Percentiles rank a stretch among this genome's conserved stretches.
phyloP scores from a whole-genome alignment of 2,888 invertebrate species.

The Hydraecia micacea region DNA sequence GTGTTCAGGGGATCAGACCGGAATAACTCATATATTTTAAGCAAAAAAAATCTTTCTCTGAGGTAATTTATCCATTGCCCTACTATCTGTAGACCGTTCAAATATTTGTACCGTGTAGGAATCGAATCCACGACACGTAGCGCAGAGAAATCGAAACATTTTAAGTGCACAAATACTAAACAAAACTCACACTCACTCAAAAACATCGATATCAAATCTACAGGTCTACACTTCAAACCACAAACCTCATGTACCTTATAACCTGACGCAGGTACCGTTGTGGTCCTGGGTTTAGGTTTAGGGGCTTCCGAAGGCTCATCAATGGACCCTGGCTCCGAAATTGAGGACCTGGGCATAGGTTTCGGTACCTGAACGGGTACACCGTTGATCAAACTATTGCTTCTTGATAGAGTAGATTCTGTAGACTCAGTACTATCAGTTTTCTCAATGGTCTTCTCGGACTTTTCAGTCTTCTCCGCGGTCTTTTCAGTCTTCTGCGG shows the following conservation, averaged over 20 bases:
- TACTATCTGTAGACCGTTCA: not conserved
- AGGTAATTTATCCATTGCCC: not conserved
- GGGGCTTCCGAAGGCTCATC: constrained; percentile 87
- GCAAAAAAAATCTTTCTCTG: constrained; percentile 3
- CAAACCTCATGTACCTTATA: constrained; percentile 92
- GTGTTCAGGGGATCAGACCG: no score
- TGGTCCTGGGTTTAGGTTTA: constrained; percentile 93
- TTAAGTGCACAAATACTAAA: not conserved
- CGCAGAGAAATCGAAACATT: not conserved
- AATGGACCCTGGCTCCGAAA: constrained; percentile 91
- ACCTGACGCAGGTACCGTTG: constrained; percentile 91
- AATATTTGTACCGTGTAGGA: constrained; percentile 1
- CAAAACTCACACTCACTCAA: constrained; percentile 41
- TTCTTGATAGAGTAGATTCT: constrained; percentile 80
- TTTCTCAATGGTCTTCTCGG: constrained; percentile 75
- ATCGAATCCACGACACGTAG: constrained; percentile 10
- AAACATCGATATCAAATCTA: constrained; percentile 28
- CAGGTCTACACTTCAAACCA: constrained; percentile 50
- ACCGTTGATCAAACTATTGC: constrained; percentile 85
- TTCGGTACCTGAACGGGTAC: constrained; percentile 91
- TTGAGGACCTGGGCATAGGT: constrained; percentile 94
- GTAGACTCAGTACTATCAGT: constrained; percentile 81
- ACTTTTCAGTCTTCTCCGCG: constrained; percentile 61
- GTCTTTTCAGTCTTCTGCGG: constrained; percentile 67
- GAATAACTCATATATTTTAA: not conserved